Conservation (phyloP, 1,140 invertebrate species). For the Drosophila albomicans region DNA sequence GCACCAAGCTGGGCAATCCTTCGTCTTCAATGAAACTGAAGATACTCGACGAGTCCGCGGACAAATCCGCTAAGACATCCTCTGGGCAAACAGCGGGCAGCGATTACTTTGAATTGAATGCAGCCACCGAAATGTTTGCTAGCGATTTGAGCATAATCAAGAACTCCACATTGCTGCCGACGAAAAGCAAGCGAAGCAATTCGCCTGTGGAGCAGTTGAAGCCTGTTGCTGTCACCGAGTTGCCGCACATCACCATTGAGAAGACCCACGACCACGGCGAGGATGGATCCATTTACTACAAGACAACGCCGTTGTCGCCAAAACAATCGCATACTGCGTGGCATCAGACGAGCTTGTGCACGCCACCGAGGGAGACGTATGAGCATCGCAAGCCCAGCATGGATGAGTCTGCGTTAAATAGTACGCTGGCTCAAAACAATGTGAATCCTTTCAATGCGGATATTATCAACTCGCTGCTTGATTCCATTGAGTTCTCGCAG, state of each 20-base stretch:
- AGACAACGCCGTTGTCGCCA: conserved; percentile 66
- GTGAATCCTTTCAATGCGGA: conserved; percentile 87
- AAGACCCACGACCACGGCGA: conserved; percentile 15
- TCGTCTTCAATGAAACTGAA: conserved; percentile 19
- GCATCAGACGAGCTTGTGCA: conserved; percentile 34
- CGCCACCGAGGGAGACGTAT: conserved; percentile 22
- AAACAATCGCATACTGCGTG: conserved; percentile 63
- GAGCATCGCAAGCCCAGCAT: conserved; percentile 48
- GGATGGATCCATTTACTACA: conserved; percentile 77
- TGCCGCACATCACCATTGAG: neutral
- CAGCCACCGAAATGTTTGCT: conserved; percentile 76
- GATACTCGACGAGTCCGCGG: conserved; percentile 24
- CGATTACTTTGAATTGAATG: conserved; percentile 72
- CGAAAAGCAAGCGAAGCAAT: conserved; percentile 6
- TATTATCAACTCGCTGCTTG: conserved; percentile 85
- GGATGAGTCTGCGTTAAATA: conserved; percentile 44
- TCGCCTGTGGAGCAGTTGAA: neutral
- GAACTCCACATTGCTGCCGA: conserved; percentile 74
- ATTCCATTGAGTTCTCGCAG: conserved; percentile 86
- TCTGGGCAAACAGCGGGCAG: neutral
- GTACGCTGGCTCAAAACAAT: conserved; percentile 54
- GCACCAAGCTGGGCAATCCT: conserved; percentile 50
- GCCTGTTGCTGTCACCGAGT: neutral
- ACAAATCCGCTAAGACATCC: conserved; percentile 17
- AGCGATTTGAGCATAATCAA: conserved; percentile 77